Evolutionary conservation across 1,140 invertebrate species (phyloP), one percentile per base, ranked within the genome.

Genomic region (Metaphire vulgaris): DNA sequence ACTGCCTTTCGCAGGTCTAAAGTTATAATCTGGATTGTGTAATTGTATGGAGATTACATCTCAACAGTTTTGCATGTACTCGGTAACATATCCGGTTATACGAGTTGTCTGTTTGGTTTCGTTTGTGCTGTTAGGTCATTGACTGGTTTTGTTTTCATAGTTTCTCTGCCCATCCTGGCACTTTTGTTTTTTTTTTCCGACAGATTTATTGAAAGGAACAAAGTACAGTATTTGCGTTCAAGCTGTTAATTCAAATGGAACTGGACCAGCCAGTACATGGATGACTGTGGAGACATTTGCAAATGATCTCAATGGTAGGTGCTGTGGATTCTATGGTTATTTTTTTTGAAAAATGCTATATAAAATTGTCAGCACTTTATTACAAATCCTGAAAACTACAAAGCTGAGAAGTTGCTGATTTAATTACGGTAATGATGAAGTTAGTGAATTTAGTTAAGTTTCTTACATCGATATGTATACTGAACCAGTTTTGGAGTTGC

Each of bases 181-280:
- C n/a, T n/a, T n/a, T n/a, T n/a, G n/a, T n/a, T n/a, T n/a, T n/a
- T 56, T 56, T 6, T 56, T 56, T 56, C 6, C 6, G 6, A 21
- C 67, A 82, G 85, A 89, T 31, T 88, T 97, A 26, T 91, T 94
- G 76, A 91, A 91, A 78, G 91, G 90, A 69, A 90, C 91, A 1
- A 89, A 90, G 31, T 97, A 97, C 83, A 92, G 92, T 86, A 89
- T 97, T n/a, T 90, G 92, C 80, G 90, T 97, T 65, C 92, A 93
- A 81, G 95, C 96, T 30, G 90, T 96, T 82, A 97, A 94, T 80
- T 91, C 94, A 0, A 98, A 98, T 88, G 96, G 96, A 1, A 95
- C 93, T 32, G 95, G 96, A 0, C 95, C 96, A 0, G 91, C 91
- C 80, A 95, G 94, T 15, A 93, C 97, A 67, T 98, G 96, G 96